Percentiles rank a stretch among this genome's conserved stretches.
Evolutionary conservation across 2,888 invertebrate genomes (phyloP).

Genomic region (Itoplectis maculator): DNA sequence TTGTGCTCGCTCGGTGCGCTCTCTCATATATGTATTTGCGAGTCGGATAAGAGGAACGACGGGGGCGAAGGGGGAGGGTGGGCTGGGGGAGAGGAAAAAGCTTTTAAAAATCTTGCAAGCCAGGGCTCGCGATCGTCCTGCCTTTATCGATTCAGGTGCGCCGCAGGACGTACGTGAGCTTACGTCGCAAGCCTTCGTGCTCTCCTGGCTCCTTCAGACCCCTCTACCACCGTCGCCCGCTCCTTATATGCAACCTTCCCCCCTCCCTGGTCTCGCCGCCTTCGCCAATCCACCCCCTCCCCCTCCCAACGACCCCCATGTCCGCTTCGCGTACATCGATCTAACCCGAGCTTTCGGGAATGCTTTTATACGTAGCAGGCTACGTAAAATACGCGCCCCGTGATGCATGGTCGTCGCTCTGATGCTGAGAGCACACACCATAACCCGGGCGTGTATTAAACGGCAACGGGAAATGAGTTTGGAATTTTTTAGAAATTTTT

Average conservation of each 20-base stretch:
- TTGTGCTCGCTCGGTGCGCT: slow-evolving; percentile 4
- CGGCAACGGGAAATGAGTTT: neutral
- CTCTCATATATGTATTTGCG: slow-evolving; percentile 52
- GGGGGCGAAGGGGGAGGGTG: neutral
- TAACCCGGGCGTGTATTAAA: slow-evolving; percentile 31
- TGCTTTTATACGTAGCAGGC: slow-evolving; percentile 39
- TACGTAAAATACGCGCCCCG: slow-evolving; percentile 37
- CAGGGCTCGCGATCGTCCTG: slow-evolving; percentile 45
- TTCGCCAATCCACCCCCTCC: neutral
- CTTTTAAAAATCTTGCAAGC: slow-evolving; percentile 68
- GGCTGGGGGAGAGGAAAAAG: slow-evolving; percentile 34
- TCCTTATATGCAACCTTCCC: slow-evolving; percentile 38
- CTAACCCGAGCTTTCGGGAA: slow-evolving; percentile 45
- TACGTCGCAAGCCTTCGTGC: slow-evolving; percentile 32
- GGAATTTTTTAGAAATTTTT: neutral
- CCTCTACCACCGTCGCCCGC: slow-evolving; percentile 13
- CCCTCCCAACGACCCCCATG: neutral
- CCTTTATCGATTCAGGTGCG: slow-evolving; percentile 60
- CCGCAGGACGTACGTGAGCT: slow-evolving; percentile 38
- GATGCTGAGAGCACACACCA: slow-evolving; percentile 11
- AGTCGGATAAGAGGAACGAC: neutral
- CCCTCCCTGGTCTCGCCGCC: neutral
- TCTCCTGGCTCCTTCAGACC: slow-evolving; percentile 36
- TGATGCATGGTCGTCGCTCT: slow-evolving; percentile 20
- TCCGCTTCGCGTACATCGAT: slow-evolving; percentile 39